Base-by-base conservation (phyloP, 2,888 invertebrate genomes). In the Lochmaea capreae region DNA sequence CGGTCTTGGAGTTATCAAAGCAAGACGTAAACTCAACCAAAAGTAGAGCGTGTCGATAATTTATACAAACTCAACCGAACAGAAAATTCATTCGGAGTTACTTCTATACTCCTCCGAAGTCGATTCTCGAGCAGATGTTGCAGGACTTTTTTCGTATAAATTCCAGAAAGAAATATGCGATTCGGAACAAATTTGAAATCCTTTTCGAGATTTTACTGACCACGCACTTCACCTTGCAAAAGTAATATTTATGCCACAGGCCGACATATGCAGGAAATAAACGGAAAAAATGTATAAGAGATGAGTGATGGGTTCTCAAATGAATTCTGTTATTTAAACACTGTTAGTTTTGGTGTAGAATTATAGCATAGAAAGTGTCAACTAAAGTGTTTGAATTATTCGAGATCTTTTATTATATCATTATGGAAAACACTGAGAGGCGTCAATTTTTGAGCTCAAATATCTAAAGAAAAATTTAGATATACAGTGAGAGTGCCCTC, bases 161-260 rank as follows among this genome's bases (percentile, higher is more conserved):
- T 78, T 74, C 73, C 57, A 67, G 73, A 67, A 43, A 77, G 74
- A 77, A 74, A 72, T 74, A 78, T 78, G 76, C 72, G 76, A 76
- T 71, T 77, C 74, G 74, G 67, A 74, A 78, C 74, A 75, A 77
- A 74, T 74, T 76, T 73, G 74, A 76, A 75, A 74, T 73, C 77
- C 73, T 75, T 75, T 77, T 76, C 76, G 74, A 68, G 74, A 71
- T 79, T 79, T 78, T 75, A 76, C 79, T 79, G 79, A 79, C 77
- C 78, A 75, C 71, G 77, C 78, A 76, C 73, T 74, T 70, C 66
- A 77, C 78, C 73, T 77, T 78, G 78, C 77, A 76, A 77, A 79
- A 78, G 78, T 78, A 78, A 78, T 79, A 79, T 79, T 79, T 78
- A 79, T 77, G 77, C 79, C 74, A 71, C 79, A 76, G 75, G 78